phyloP scores from a whole-genome alignment of 2,888 invertebrate genomes.

The Ctenicera cuprea region DNA sequence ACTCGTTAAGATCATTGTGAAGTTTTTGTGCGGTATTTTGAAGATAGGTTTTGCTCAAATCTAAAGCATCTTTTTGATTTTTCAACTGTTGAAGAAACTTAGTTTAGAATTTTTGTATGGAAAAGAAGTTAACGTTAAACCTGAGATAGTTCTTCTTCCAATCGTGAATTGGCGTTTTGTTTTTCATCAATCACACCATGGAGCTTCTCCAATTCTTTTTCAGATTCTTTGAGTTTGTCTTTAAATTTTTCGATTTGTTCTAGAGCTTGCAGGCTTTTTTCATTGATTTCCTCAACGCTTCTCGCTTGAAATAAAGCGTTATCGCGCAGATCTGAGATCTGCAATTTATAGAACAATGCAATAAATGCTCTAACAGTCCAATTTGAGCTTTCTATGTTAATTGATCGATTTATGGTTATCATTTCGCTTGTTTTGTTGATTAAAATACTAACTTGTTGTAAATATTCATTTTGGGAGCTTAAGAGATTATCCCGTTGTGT shows the following conservation, averaged over 20 bases:
- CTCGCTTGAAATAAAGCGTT: slow-evolving; percentile 11
- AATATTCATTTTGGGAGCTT: slow-evolving; percentile 57
- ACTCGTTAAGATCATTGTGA: slow-evolving; percentile 62
- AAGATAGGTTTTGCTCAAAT: slow-evolving; percentile 62
- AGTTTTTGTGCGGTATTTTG: slow-evolving; percentile 65
- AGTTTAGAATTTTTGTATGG: neutral
- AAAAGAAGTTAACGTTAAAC: neutral
- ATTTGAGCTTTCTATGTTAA: too few relatives aligned
- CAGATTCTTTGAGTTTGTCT: neutral
- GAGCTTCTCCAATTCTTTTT: neutral
- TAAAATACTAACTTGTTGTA: slow-evolving; percentile 61
- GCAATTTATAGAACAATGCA: neutral
- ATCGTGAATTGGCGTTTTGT: neutral
- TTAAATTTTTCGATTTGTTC: slow-evolving; percentile 14
- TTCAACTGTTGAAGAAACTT: slow-evolving; percentile 56
- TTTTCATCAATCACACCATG: neutral
- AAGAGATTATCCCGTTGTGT: slow-evolving; percentile 62
- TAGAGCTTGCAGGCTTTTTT: neutral
- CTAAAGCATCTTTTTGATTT: slow-evolving; percentile 61
- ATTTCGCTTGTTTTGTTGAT: too few relatives aligned
- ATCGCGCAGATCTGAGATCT: neutral
- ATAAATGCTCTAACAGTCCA: too few relatives aligned
- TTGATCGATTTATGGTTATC: too few relatives aligned
- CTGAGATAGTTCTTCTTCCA: slow-evolving; percentile 4
- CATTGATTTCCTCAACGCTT: slow-evolving; percentile 10